These are phyloP conservation scores for Thalassaphorura encarpata DNA, from an alignment of 1,140 invertebrate species.

Conservation along the genomic window DNA sequence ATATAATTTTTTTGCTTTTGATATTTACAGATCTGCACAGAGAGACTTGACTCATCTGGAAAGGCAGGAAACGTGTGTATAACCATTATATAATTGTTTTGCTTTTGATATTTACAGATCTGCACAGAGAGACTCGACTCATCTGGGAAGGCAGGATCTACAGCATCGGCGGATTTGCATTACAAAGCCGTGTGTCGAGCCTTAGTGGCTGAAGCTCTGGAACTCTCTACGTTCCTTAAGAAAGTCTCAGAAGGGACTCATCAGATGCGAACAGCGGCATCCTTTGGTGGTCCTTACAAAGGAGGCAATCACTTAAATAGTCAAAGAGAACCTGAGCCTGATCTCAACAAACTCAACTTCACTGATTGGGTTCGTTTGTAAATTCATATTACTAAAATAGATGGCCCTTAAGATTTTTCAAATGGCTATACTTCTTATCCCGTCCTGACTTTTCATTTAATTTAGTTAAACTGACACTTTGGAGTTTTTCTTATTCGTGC, in stretches of 20 bases:
- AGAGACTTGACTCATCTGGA: slow-evolving; percentile 7
- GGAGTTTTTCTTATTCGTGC: too few relatives aligned
- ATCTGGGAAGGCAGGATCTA: neutral
- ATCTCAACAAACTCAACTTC: slow-evolving; percentile 66
- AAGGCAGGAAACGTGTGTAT: neutral
- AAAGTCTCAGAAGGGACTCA: slow-evolving; percentile 48
- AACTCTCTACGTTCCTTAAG: slow-evolving; percentile 78
- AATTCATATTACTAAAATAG: too few relatives aligned
- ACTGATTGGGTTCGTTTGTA: slow-evolving; percentile 68
- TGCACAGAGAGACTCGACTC: slow-evolving; percentile 13
- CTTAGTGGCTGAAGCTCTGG: slow-evolving; percentile 76
- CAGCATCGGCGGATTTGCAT: slow-evolving; percentile 57
- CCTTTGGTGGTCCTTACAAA: too few relatives aligned
- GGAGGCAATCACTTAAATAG: neutral
- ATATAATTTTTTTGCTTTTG: slow-evolving; percentile 2
- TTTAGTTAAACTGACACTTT: too few relatives aligned
- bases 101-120: slow-evolving; percentile 6
- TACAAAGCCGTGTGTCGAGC: slow-evolving; percentile 85
- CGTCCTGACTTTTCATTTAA: too few relatives aligned
- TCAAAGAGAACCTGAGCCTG: slow-evolving; percentile 37
- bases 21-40: slow-evolving; percentile 9
- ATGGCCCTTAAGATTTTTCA: too few relatives aligned
- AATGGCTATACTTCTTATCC: too few relatives aligned
- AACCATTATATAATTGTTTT: neutral
- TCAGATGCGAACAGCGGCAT: slow-evolving; percentile 2